Base-by-base conservation (phyloP, 2,888 invertebrate species). In the Copidosoma aretas region DNA sequence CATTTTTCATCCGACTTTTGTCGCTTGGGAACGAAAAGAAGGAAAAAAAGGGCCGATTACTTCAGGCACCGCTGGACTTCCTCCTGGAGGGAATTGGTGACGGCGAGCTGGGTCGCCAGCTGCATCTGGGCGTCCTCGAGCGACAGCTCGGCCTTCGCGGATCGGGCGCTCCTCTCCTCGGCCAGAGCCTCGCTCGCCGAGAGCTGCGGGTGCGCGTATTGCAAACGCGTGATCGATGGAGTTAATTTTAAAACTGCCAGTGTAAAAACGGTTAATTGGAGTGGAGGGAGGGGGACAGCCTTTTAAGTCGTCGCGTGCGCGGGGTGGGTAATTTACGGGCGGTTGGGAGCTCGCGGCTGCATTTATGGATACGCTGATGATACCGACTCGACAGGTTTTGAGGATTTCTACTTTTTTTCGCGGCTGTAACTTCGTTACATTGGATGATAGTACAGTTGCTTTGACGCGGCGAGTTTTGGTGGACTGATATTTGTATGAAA, bases 51-150 rank as follows among this genome's bases (percentile, higher is more conserved):
- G 19, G 19, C 8, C 10, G n/a, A n/a, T n/a, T n/a, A 82, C 81
- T 73, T 77, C 62, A 59, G 64, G 51, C 67, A 74, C 61, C 73
- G 75, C 10, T 75, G 73, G 17, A 76, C 73, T 46, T 79, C 76
- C 61, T 80, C 77, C 60, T 79, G 76, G 19, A 77, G 66, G 12
- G 74, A 76, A 41, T 75, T 74, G 5, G 77, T 71, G 41, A 78
- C 51, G 46, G 73, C 74, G 2, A 77, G 74, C 66, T 80, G 80
- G 17, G 74, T 73, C 14, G 69, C 72, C n/a, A 82, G 70, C 60
- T 74, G 76, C 25, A 72, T 54, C 62, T 77, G 75, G 64, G 78
- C 71, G 41, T 80, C 78, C 66, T 79, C 77, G 2, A 73, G 64
- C 0, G 70, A 52, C 15, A 72, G 70, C 65, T 80, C 81, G 0